phyloP scores from a whole-genome alignment of 2,888 invertebrate genomes.

The Kuschelorhynchus macadamiae region DNA sequence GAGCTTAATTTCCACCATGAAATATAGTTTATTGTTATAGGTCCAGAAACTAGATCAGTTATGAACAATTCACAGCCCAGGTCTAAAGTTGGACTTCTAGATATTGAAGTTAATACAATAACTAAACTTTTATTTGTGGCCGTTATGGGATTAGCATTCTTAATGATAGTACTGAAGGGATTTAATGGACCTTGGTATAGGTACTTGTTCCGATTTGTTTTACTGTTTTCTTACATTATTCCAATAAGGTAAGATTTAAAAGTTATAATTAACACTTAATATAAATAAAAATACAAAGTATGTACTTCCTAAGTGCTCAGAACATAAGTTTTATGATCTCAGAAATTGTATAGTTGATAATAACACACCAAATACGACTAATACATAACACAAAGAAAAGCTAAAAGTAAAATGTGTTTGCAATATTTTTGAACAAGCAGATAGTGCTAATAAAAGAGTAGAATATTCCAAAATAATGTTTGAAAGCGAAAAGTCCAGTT shows the following conservation, averaged over 20 bases:
- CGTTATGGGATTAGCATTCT: conserved; percentile 89
- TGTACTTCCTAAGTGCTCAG: no score
- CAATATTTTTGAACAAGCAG: no score
- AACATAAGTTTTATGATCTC: no score
- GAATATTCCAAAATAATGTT: no score
- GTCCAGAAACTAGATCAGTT: conserved; percentile 95
- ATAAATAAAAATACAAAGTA: no score
- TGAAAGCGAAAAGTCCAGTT: no score
- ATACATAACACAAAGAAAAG: no score
- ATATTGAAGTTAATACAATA: conserved; percentile 95
- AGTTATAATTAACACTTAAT: no score
- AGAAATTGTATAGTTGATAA: no score
- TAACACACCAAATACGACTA: no score
- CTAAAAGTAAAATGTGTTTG: no score
- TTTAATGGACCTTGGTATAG: conserved; percentile 97
- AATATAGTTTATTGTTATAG: conserved; percentile 66
- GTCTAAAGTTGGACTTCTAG: conserved; percentile 95
- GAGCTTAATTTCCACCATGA: conserved; percentile 7
- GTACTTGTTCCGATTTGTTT: conserved; percentile 96
- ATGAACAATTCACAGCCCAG: conserved; percentile 99
- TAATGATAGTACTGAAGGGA: conserved; percentile 97
- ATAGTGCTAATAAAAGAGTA: no score
- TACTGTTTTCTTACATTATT: conserved; percentile 98
- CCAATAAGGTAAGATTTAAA: conserved; percentile 81
- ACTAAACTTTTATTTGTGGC: conserved; percentile 96